Evolutionary conservation across 2,113 vertebrate genomes (phyloP), one percentile per base, ranked within the genome.

Genomic region (Chlorodrepanis virens): DNA sequence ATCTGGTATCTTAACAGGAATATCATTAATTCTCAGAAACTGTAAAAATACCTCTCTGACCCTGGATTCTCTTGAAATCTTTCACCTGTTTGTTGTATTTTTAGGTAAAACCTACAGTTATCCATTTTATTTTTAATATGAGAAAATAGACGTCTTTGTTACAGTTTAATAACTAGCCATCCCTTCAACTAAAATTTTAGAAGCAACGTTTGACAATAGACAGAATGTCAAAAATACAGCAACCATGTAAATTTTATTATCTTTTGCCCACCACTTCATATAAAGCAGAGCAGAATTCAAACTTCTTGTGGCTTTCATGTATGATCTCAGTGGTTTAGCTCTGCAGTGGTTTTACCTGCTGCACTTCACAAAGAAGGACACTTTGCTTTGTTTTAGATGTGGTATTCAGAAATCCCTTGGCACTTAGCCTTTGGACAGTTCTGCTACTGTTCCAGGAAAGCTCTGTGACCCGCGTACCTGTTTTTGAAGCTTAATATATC

Each of bases 401-500:
- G 14, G 8, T 65, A 27, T 35, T 79, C 31, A 64, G 84, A 91
- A 89, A 87, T 61, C 40, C 28, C 71, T 80, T 1, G 2, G 33
- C 59, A 53, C 29, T 3, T 3, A 74, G 54, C 7, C 22, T 92
- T 72, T 85, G 74, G 78, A 88, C 27, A 60, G 56, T 64, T 89
- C 44, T 93, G 47, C 14, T 3, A 39, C 64, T 63, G 31, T 87
- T 85, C n/a, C 53, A 61, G 45, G 28, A 72, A 80, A 79, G 49
- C 25, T 80, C 37, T 79, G 18, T 78, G 69, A 79, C 63, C 57
- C 49, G 6, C 0, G 0, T 84, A 60, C 11, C 33, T 75, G 40
- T 0, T 87, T 96, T 90, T 91, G 88, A 91, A 94, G 49, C n/a
- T 85, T 75, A 86, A 69, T 60, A 93, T 25, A 93, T 80, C 31